Conservation (phyloP, 2,888 invertebrate genomes). For the Buathra laborator region DNA sequence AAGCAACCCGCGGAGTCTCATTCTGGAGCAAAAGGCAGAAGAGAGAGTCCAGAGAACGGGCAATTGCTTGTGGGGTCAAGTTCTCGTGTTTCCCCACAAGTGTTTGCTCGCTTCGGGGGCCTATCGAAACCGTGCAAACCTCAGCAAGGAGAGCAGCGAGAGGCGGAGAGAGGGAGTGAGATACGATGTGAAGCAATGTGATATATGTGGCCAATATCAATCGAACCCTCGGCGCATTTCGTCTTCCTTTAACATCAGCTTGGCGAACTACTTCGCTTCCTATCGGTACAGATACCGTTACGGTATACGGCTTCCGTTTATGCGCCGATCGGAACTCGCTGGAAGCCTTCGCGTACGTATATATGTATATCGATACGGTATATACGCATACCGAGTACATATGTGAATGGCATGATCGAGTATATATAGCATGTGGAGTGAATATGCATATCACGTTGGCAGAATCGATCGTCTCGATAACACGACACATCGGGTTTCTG, state of each 20-base stretch:
- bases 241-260: slow-evolving; percentile 4
- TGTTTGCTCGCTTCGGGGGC: slow-evolving; percentile 6
- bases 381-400: neutral
- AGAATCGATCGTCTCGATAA: slow-evolving; percentile 22
- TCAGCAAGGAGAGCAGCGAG: neutral
- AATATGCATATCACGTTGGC: slow-evolving; percentile 26
- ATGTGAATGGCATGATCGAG: neutral
- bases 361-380: neutral
- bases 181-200: neutral
- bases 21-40: slow-evolving; percentile 11
- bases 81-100: slow-evolving; percentile 23
- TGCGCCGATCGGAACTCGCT: neutral
- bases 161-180: neutral
- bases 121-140: neutral
- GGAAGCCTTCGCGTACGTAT: neutral
- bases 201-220: neutral
- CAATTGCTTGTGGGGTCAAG: slow-evolving; percentile 11
- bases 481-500: slow-evolving; percentile 6
- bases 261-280: neutral
- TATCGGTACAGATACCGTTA: slow-evolving; percentile 1
- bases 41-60: slow-evolving; percentile 4
- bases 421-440: neutral
- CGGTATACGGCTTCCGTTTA: neutral
- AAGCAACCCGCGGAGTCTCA: neutral
- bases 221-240: slow-evolving; percentile 5